Percentiles rank a stretch among this genome's conserved stretches.
Evolutionary conservation across 2,113 vertebrate species (phyloP).

Genomic region (Stigmatopora argus): DNA sequence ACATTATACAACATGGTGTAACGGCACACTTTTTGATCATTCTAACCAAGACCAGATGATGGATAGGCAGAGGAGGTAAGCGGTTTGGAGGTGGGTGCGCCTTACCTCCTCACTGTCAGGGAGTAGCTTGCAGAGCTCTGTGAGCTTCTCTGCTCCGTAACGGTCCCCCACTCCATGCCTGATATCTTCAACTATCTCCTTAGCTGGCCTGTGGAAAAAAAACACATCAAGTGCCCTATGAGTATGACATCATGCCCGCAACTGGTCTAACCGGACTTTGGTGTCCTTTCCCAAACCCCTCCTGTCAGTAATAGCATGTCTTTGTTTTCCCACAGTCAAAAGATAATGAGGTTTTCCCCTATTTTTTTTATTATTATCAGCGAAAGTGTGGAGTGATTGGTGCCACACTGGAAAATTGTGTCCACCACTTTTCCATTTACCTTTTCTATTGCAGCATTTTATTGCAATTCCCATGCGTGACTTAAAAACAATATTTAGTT

Average conservation of each 20-base stretch:
- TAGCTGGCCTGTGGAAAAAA: constrained; percentile 56
- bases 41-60: constrained; percentile 56
- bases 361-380: constrained; percentile 37
- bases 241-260: constrained; percentile 35
- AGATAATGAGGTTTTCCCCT: constrained; percentile 30
- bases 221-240: not conserved
- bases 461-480: too few relatives aligned
- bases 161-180: constrained; percentile 61
- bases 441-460: too few relatives aligned
- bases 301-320: constrained; percentile 12
- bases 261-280: not conserved
- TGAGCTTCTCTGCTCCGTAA: constrained; percentile 71
- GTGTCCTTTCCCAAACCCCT: not conserved
- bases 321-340: constrained; percentile 24
- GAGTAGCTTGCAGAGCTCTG: constrained; percentile 73
- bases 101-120: constrained; percentile 74
- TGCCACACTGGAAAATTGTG: constrained; percentile 36
- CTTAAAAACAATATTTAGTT: too few relatives aligned
- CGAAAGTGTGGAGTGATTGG: constrained; percentile 16
- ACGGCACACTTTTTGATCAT: constrained; percentile 55
- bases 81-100: not conserved
- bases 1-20: constrained; percentile 42
- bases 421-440: not conserved
- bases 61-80: constrained; percentile 8
- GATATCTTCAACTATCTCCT: constrained; percentile 72